phyloP scores from a whole-genome alignment of 2,797 vertebrate species.

The Carcharodon carcharias region DNA sequence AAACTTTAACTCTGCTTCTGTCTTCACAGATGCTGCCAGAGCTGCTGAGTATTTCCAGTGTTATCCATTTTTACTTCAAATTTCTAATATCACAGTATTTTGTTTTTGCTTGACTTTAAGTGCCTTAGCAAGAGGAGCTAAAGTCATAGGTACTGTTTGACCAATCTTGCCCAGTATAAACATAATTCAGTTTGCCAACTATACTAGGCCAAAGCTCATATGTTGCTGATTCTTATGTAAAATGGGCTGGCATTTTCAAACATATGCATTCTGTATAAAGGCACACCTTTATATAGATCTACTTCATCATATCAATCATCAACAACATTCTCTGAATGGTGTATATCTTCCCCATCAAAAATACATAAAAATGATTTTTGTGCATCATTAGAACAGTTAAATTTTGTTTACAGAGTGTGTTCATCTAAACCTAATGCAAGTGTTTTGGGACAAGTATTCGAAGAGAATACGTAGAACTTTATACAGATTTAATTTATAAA shows the following conservation, averaged over 20 bases:
- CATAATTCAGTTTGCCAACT: not conserved
- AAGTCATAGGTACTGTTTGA: not conserved
- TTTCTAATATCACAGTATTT: not conserved
- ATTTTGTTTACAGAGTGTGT: not conserved
- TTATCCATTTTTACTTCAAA: not conserved
- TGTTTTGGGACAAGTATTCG: not conserved
- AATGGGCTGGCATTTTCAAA: not conserved
- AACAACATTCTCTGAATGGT: not conserved
- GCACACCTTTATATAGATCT: not conserved
- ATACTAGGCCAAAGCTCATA: not conserved
- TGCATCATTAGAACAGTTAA: not conserved
- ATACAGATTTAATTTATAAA: not conserved
- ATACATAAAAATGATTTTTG: not conserved
- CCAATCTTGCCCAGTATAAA: not conserved
- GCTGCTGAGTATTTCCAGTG: not conserved
- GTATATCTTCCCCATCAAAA: not conserved
- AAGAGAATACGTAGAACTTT: not conserved
- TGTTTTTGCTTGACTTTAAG: not conserved
- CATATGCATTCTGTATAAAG: not conserved
- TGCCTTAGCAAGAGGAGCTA: not conserved
- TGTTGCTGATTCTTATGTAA: not conserved
- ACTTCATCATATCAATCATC: not conserved
- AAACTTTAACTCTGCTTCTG: not conserved
- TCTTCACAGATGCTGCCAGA: not conserved
- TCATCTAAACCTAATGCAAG: not conserved